Evolutionary conservation across 1,140 invertebrate genomes (phyloP).

Genomic region (Drosophila pallidifrons): DNA sequence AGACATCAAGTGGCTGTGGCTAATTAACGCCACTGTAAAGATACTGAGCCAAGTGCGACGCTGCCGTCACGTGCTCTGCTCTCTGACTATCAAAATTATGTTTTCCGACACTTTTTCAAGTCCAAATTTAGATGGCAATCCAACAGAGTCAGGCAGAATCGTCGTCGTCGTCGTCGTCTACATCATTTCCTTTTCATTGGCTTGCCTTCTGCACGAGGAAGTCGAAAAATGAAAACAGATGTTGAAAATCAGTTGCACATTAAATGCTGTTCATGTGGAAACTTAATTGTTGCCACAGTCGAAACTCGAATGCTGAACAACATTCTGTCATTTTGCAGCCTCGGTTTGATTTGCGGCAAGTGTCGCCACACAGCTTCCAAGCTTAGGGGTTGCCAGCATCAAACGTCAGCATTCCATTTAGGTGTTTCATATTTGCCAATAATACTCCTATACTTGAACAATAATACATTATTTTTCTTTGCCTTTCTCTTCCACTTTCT

Average conservation of each 20-base stretch:
- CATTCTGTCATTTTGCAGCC: constrained; percentile 52
- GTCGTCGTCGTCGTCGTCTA: constrained; percentile 54
- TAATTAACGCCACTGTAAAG: constrained; percentile 77
- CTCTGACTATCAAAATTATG: constrained; percentile 61
- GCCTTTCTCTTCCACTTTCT: constrained; percentile 11
- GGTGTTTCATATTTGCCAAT: constrained; percentile 51
- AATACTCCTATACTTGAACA: constrained; percentile 24
- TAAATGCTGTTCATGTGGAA: constrained; percentile 82
- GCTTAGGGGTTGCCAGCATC: constrained; percentile 38
- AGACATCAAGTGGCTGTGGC: constrained; percentile 77
- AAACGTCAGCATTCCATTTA: constrained; percentile 20
- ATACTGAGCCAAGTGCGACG: constrained; percentile 33
- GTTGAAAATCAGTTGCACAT: constrained; percentile 84
- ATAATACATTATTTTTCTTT: constrained; percentile 10
- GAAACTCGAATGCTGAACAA: too few species aligned
- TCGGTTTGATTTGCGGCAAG: constrained; percentile 54
- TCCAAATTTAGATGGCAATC: constrained; percentile 68
- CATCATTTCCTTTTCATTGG: constrained; percentile 72
- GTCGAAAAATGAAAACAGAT: constrained; percentile 82
- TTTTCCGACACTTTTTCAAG: constrained; percentile 67
- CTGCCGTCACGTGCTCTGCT: constrained; percentile 55
- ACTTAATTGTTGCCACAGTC: constrained; percentile 80
- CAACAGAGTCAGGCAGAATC: not conserved
- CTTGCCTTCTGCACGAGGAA: constrained; percentile 58
- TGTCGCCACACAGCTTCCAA: constrained; percentile 22